A percentile compares a stretch with the other conserved stretches of the same genome.
Conservation (phyloP, 2,888 invertebrate species). For the Epinotia ramella region DNA sequence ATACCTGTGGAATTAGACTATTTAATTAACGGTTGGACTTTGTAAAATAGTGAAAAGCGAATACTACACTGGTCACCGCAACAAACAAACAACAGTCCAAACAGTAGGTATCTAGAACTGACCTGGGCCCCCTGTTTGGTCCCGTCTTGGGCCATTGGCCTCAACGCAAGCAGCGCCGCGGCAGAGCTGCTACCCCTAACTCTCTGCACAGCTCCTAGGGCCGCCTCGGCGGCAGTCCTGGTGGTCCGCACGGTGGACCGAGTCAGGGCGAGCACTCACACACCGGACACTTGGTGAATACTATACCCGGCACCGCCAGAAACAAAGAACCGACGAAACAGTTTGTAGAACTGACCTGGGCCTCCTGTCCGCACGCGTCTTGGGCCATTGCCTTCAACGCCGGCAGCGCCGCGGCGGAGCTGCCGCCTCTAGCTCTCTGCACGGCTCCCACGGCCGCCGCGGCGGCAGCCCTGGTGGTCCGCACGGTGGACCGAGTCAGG, state of each 20-base stretch:
- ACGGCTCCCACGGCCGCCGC: conserved; percentile 96
- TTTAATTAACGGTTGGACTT: too few relatives aligned
- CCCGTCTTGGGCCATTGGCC: conserved; percentile 97
- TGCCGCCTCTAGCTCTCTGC: conserved; percentile 97
- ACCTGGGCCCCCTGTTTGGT: conserved; percentile 98
- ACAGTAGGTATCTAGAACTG: conserved; percentile 40
- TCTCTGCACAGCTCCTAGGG: too few relatives aligned
- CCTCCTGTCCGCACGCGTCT: conserved; percentile 95
- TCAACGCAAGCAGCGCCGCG: conserved; percentile 96
- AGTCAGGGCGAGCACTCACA: too few relatives aligned
- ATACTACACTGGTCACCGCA: too few relatives aligned
- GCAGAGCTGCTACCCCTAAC: conserved; percentile 98
- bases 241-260: too few relatives aligned
- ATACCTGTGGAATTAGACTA: conserved; percentile 86
- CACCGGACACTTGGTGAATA: too few relatives aligned
- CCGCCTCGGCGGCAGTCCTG: too few relatives aligned
- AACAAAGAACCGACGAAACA: too few relatives aligned
- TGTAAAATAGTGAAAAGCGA: too few relatives aligned
- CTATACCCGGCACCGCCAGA: too few relatives aligned
- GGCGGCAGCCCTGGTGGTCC: conserved; percentile 68
- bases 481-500: conserved; percentile 64
- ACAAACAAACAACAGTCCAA: too few relatives aligned
- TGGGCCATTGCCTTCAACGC: conserved; percentile 97
- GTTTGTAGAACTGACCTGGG: conserved; percentile 89
- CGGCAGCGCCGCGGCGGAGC: conserved; percentile 97